Evolutionary conservation across 1,140 invertebrate genomes (phyloP), one percentile per base, ranked within the genome.

Genomic region (Drosophila ogumai): DNA sequence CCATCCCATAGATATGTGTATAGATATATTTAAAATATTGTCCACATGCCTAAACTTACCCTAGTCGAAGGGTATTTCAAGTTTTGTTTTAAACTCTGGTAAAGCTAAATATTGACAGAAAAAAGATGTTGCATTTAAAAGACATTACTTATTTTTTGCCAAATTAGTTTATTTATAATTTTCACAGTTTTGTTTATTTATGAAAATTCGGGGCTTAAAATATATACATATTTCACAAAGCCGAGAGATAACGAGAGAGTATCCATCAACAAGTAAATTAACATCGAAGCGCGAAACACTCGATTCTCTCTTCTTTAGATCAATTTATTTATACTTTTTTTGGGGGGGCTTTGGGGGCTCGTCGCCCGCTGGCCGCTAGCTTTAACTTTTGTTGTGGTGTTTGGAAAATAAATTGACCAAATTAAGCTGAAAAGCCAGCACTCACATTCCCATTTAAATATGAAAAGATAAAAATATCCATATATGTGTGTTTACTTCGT

Each of bases 301-400:
- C 57, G 32, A 44, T 56, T 58, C 52, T 59, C 74, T 44, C 32
- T 44, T 49, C 28, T 49, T 17, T 40, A 32, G 40, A 34, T 32
- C 7, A 46, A 75, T 75, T 75, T 75, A 67, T 55, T 76, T 75
- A 68, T 71, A 72, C 10, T 31, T 40, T 68, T 38, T 67, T 63
- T 10, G 7, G 63, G 43, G 34, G 34, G 60, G 25, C 38, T 69
- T 67, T 68, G 74, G 74, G 73, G 74, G 74, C 74, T 77, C 63
- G 74, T 77, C 73, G 19, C n/a, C 41, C n/a, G 32, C 38, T 44
- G 41, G 19, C 10, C 52, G 9, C 32, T 13, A 22, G 17, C 40
- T 15, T 57, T 46, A 3, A 34, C 32, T 66, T 31, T 34, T 47
- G 43, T 60, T 66, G 28, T 31, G 22, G 43, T 43, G 49, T 54